Evolutionary conservation across 1,140 invertebrate genomes (phyloP).

Genomic region (Uloborus diversus): DNA sequence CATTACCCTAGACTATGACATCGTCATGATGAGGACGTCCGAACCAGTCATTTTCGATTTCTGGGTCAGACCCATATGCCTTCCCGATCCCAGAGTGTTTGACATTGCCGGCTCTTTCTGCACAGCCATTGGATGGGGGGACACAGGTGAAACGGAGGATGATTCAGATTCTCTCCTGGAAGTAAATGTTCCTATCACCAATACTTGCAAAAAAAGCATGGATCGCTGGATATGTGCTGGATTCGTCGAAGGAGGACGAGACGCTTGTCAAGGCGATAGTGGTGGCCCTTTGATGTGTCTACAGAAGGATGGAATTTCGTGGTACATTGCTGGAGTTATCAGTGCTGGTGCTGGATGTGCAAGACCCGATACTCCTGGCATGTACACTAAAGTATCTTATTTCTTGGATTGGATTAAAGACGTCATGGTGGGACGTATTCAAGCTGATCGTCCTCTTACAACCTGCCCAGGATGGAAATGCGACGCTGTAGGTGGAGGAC

Average conservation of each 20-base stretch:
- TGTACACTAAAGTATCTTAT: conserved; percentile 74
- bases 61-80: conserved; percentile 32
- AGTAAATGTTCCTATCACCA: conserved; percentile 26
- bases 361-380: conserved; percentile 73
- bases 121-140: conserved; percentile 49
- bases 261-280: conserved; percentile 90
- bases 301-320: conserved; percentile 68
- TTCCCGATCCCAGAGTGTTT: conserved; percentile 4
- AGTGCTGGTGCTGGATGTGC: conserved; percentile 80
- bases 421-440: neutral
- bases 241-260: conserved; percentile 79
- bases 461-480: conserved; percentile 40
- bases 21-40: conserved; percentile 10
- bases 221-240: conserved; percentile 86
- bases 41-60: conserved; percentile 19
- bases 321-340: conserved; percentile 73
- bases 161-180: conserved; percentile 39
- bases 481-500: conserved; percentile 24
- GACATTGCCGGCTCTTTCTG: conserved; percentile 27
- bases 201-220: conserved; percentile 5
- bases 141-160: conserved; percentile 13
- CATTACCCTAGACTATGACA: conserved; percentile 42
- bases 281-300: conserved; percentile 75
- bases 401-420: conserved; percentile 69
- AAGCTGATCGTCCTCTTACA: neutral